A percentile compares a stretch with the other conserved stretches of the same genome.
Evolutionary conservation across 2,113 vertebrate genomes (phyloP).

Genomic region (Microcebus murinus): DNA sequence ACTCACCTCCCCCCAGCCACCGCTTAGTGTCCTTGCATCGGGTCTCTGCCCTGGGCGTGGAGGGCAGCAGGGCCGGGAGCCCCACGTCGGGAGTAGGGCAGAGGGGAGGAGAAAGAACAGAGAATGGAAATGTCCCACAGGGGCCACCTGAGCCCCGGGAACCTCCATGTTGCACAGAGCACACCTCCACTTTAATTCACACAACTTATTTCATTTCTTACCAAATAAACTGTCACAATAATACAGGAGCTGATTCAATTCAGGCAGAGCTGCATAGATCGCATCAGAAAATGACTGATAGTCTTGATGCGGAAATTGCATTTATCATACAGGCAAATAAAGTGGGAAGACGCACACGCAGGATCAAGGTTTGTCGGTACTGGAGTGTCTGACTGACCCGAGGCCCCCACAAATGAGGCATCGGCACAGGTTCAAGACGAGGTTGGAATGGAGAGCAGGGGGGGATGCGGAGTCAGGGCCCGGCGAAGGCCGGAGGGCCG

Average conservation of each 20-base stretch:
- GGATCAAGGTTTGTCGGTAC: conserved; percentile 35
- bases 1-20: not conserved
- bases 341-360: conserved; percentile 24
- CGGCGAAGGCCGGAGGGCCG: not conserved
- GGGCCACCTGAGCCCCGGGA: not conserved
- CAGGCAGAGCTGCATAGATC: conserved; percentile 41
- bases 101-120: not conserved
- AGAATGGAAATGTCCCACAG: not conserved
- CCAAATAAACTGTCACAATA: conserved; percentile 65
- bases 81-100: not conserved
- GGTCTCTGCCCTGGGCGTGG: not conserved
- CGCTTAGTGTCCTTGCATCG: not conserved
- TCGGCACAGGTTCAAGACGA: not conserved
- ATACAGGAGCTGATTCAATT: conserved; percentile 55
- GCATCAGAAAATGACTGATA: conserved; percentile 68
- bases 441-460: not conserved
- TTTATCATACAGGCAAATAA: conserved; percentile 66
- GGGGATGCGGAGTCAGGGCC: not conserved
- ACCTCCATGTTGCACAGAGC: not conserved
- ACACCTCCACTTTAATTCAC: conserved; percentile 55
- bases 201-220: conserved; percentile 64
- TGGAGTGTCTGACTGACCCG: not conserved
- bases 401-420: not conserved
- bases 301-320: conserved; percentile 50
- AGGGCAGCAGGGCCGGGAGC: not conserved